Base-by-base conservation (phyloP, 1,140 invertebrate species). In the Drosophila nasuta region DNA sequence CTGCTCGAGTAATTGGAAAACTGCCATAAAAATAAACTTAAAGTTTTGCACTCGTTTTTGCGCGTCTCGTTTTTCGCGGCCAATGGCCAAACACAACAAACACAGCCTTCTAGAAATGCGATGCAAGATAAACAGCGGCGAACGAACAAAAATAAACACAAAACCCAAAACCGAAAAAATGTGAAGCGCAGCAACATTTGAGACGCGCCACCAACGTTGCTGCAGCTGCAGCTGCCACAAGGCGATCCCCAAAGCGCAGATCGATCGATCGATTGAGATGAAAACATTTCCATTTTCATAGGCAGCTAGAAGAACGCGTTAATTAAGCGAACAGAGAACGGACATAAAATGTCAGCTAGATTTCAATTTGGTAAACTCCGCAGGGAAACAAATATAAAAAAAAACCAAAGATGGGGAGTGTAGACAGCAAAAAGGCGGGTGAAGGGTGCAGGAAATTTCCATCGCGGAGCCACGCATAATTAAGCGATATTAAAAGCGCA, bases 251-350 rank as follows among this genome's bases (percentile, higher is more conserved):
- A 15, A 25, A 17, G 8, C 25, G 35, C 2, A 41, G 60, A 45
- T 63, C 25, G 59, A 62, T 52, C 28, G 20, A 43, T 43, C 28
- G 63, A 65, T 46, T 15, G 33, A 57, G 88, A 87, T 88, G 83
- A 83, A 87, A 88, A 88, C 82, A 87, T 87, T 87, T 83, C 76
- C 83, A 87, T 87, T 87, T 83, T 83, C 82, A 87, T 87, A 83
- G 5, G 4, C 41, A n/a, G 11, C 1, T 0, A 54, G 58, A 58
- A 49, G 41, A 67, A 49, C 38, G 67, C 83, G 83, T 87, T 87
- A 88, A 87, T 87, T 87, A 82, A 87, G 82, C 82, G 68, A 68
- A 82, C 79, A 82, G 73, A 64, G 45, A 65, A 76, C 82, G 45
- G 65, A 82, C 82, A 87, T 87, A 87, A 87, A 87, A 76, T 79